Base-by-base conservation (phyloP, 2,888 invertebrate genomes). In the Agelastica alni region DNA sequence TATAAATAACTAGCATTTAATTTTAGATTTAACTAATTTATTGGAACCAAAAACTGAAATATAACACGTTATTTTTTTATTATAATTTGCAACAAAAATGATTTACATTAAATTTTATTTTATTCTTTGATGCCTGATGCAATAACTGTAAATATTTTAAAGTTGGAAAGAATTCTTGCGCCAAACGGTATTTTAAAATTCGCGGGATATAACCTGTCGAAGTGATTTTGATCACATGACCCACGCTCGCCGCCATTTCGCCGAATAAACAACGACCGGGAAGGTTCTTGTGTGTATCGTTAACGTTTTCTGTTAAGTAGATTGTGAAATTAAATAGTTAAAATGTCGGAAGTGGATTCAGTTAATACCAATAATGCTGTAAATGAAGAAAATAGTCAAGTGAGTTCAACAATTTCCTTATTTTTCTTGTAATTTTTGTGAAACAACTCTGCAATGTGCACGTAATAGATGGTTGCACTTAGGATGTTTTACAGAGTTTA, bases 191-290 rank as follows among this genome's bases (percentile, higher is more conserved):
- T 44, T 55, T 68, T 66, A 39, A 60, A 68, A 67, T 59, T 63
- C 41, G 60, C 75, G 77, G 70, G 66, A 66, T 67, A 62, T 66
- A 66, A 71, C 69, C 64, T 67, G 68, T 67, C 66, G 67, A 65
- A 61, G 62, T 60, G 61, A 64, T 54, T 63, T 47, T 51, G 52
- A 62, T 78, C 78, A 82, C 81, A 80, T 82, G 82, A 82, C 82
- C 81, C 79, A 82, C 82, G 82, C 82, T 81, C 77, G 79, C 80
- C 80, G 81, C 81, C 82, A 81, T 82, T 82, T 79, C 78, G 76
- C 77, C 76, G 79, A 80, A 81, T 81, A 81, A 81, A 82, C 81
- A 82, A 76, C 79, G 77, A 77, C 80, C 80, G 80, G 79, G 78
- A 75, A 73, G 62, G 66, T 70, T 64, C 59, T 66, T 67, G 67